Conservation (phyloP, 2,797 vertebrate species). For the Acipenser ruthenus region DNA sequence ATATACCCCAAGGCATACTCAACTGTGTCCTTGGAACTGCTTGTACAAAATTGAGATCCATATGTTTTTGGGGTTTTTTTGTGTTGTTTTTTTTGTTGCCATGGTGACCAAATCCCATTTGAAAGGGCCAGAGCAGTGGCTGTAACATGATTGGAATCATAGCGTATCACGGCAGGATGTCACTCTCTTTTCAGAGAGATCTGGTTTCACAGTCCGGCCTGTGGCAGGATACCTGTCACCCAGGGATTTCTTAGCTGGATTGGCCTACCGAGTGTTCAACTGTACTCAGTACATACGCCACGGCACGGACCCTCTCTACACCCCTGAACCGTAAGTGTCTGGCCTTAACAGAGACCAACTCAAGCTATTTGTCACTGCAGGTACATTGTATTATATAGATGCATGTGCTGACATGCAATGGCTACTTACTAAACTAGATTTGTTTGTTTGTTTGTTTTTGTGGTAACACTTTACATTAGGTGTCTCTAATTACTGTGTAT, state of each 20-base stretch:
- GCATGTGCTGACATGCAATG: too few species aligned
- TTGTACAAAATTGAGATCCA: too few species aligned
- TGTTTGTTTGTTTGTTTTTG: too few species aligned
- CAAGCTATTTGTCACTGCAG: background rate
- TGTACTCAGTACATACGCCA: conserved; percentile 93
- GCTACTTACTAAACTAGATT: too few species aligned
- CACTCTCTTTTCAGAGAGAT: conserved; percentile 67
- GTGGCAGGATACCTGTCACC: conserved; percentile 94
- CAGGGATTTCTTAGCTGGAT: conserved; percentile 85
- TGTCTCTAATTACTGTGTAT: too few species aligned
- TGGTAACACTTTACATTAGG: too few species aligned
- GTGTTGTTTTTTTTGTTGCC: too few species aligned
- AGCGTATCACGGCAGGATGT: background rate
- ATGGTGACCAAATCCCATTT: too few species aligned
- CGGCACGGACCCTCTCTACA: conserved; percentile 91
- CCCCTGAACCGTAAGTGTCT: conserved; percentile 88
- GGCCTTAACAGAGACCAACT: background rate
- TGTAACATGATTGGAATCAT: background rate
- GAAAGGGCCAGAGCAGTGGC: background rate
- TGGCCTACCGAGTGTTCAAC: conserved; percentile 92
- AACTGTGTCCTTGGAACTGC: too few species aligned
- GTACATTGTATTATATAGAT: background rate
- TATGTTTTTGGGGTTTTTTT: too few species aligned
- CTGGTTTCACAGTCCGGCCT: conserved; percentile 86
- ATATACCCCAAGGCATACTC: too few species aligned